Evolutionary conservation across 1,140 invertebrate species (phyloP).

Genomic region (Pseudomyrmex gracilis): DNA sequence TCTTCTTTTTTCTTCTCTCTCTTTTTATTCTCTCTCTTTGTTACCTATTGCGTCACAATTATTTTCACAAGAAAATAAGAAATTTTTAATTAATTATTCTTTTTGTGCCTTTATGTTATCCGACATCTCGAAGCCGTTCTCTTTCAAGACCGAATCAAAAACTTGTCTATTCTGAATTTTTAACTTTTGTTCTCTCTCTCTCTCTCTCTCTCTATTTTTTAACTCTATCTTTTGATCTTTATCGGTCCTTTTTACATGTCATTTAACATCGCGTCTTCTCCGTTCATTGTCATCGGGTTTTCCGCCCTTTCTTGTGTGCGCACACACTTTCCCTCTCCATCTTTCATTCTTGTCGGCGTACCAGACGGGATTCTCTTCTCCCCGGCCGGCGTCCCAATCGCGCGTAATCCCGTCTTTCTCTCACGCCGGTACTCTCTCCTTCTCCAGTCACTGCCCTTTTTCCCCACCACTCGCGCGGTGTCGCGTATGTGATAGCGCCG

Average conservation of each 20-base stretch:
- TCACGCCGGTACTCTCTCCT: not conserved
- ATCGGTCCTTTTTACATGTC: not conserved
- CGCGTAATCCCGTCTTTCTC: not conserved
- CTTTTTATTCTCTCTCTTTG: not conserved
- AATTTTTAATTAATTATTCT: not conserved
- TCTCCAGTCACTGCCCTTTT: constrained; percentile 20
- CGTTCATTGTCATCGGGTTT: too few species aligned
- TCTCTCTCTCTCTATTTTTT: not conserved
- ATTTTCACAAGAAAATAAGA: not conserved
- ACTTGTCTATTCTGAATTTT: not conserved
- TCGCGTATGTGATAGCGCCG: constrained; percentile 32
- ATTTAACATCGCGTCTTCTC: too few species aligned
- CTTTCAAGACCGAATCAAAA: not conserved
- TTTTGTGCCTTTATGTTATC: not conserved
- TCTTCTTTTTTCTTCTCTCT: not conserved
- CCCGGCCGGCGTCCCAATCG: not conserved
- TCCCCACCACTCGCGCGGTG: not conserved
- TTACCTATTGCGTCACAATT: not conserved
- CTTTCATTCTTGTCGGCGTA: not conserved
- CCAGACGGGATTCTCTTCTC: not conserved
- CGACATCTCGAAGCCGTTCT: not conserved
- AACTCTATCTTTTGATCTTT: not conserved
- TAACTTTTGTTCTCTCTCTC: not conserved
- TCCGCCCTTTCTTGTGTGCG: not conserved
- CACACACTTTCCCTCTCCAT: not conserved